A percentile compares a stretch with the other conserved stretches of the same genome.
Evolutionary conservation across 2,797 vertebrate genomes (phyloP).

Genomic region (Amniataba percoides): DNA sequence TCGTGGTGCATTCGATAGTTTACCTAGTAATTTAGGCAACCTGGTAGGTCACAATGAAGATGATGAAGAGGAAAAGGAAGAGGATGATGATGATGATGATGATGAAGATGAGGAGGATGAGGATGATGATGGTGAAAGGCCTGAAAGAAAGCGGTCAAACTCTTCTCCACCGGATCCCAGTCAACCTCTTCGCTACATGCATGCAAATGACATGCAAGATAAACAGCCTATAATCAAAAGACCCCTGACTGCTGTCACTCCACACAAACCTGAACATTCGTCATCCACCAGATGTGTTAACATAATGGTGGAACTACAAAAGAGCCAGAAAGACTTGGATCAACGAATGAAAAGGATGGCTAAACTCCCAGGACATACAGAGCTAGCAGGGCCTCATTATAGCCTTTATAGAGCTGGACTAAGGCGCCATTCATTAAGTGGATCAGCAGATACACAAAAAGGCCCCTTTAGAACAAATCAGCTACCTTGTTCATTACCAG

Average conservation of each 20-base stretch:
- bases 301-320: constrained; percentile 83
- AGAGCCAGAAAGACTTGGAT: constrained; percentile 83
- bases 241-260: constrained; percentile 61
- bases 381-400: constrained; percentile 29
- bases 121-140: constrained; percentile 66
- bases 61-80: constrained; percentile 64
- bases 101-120: constrained; percentile 69
- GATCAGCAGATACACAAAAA: constrained; percentile 49
- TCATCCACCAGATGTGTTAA: constrained; percentile 82
- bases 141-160: constrained; percentile 69
- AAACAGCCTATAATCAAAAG: constrained; percentile 42
- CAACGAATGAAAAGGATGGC: constrained; percentile 78
- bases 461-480: constrained; percentile 51
- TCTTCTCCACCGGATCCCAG: constrained; percentile 80
- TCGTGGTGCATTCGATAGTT: constrained; percentile 38
- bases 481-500: constrained; percentile 37
- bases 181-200: constrained; percentile 63
- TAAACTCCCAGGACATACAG: constrained; percentile 45
- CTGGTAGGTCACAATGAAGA: constrained; percentile 58
- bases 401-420: constrained; percentile 58
- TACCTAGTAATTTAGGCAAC: constrained; percentile 56
- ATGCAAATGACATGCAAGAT: constrained; percentile 54
- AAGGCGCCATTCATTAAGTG: constrained; percentile 73
- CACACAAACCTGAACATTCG: constrained; percentile 69
- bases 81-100: constrained; percentile 74